These are phyloP conservation scores for Panagrolaimus sp. DNA, from an alignment of 1,140 invertebrate genomes.

Conservation along the genomic window DNA sequence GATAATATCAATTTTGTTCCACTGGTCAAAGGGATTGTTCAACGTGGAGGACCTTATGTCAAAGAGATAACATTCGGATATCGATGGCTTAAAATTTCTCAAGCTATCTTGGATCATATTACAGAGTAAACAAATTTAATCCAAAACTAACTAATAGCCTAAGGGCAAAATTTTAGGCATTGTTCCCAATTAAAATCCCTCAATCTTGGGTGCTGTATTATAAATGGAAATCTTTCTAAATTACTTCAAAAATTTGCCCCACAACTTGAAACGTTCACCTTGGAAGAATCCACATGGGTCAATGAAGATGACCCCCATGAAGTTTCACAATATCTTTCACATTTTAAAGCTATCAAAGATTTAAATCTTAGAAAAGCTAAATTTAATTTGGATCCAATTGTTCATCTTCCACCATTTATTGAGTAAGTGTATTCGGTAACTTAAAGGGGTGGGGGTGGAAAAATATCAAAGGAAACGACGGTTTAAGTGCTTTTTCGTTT, in stretches of 20 bases:
- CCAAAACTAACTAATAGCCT: neutral
- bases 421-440: constrained; percentile 3
- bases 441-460: no score
- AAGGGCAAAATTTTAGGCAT: constrained; percentile 19
- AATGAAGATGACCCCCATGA: constrained; percentile 17
- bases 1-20: constrained; percentile 23
- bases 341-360: constrained; percentile 9
- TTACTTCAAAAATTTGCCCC: constrained; percentile 16
- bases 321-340: neutral
- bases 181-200: constrained; percentile 19
- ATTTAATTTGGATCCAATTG: constrained; percentile 23
- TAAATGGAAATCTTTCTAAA: constrained; percentile 2
- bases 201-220: constrained; percentile 8
- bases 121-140: constrained; percentile 19
- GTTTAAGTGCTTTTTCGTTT: no score
- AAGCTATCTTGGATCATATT: constrained; percentile 26
- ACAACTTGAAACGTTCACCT: constrained; percentile 14
- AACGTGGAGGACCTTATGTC: constrained; percentile 30
- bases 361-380: constrained; percentile 21
- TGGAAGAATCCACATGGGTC: constrained; percentile 24
- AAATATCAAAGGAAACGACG: no score
- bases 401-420: constrained; percentile 14
- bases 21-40: constrained; percentile 24
- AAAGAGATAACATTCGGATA: constrained; percentile 25
- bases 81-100: constrained; percentile 29